Percentiles rank a stretch among this genome's conserved stretches.
Evolutionary conservation across 2,797 vertebrate species (phyloP).

Genomic region (Sebastes nivosus): DNA sequence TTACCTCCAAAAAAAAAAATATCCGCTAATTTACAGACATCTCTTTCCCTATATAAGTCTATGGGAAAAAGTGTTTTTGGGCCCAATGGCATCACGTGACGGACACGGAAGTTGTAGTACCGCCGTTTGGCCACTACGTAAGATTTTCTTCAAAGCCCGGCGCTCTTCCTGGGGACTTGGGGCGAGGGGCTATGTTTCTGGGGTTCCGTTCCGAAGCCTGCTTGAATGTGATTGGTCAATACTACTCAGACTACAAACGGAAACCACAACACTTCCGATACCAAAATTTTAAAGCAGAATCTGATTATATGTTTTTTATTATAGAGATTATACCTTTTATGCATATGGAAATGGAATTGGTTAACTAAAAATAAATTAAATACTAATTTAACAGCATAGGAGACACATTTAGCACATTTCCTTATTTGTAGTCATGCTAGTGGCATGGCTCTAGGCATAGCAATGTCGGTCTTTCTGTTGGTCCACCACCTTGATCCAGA

Average conservation of each 20-base stretch:
- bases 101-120: no score
- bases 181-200: no score
- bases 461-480: background rate
- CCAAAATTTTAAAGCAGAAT: background rate
- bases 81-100: no score
- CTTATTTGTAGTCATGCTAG: background rate
- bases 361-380: background rate
- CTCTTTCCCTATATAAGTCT: no score
- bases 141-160: no score
- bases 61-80: no score
- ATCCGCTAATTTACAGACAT: no score
- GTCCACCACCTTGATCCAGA: background rate
- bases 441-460: background rate
- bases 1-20: no score
- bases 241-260: background rate
- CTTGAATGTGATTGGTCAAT: no score
- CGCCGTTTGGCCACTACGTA: no score
- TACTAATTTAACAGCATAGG: background rate
- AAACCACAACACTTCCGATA: background rate
- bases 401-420: background rate
- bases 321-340: background rate
- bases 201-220: no score
- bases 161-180: accelerated
- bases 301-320: no score
- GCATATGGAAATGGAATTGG: background rate